These are phyloP conservation scores for Chaitophorus viminalis DNA, from an alignment of 2,888 invertebrate genomes.

Conservation along the genomic window DNA sequence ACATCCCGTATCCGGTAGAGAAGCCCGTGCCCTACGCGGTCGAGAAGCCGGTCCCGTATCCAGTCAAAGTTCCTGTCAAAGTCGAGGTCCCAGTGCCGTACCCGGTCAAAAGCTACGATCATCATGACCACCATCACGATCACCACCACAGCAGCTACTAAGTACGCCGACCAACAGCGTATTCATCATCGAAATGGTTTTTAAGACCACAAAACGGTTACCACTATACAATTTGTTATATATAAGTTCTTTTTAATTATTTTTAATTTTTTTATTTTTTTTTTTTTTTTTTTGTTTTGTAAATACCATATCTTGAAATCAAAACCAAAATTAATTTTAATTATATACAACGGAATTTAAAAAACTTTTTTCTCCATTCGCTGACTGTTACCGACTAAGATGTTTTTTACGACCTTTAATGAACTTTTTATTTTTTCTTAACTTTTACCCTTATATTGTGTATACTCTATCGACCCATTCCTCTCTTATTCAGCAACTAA, in stretches of 20 bases:
- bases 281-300: conserved; percentile 33
- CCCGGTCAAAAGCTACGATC: conserved; percentile 63
- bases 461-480: not conserved
- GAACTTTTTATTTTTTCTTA: conserved; percentile 36
- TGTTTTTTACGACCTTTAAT: conserved; percentile 40
- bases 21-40: conserved; percentile 77
- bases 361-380: conserved; percentile 11
- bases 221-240: conserved; percentile 14
- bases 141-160: conserved; percentile 54
- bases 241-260: conserved; percentile 11
- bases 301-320: conserved; percentile 15
- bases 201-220: not conserved
- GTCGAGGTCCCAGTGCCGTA: conserved; percentile 64
- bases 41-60: conserved; percentile 75
- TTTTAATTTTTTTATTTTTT: conserved; percentile 21
- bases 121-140: conserved; percentile 28
- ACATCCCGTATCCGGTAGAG: conserved; percentile 74
- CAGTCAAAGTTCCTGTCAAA: conserved; percentile 76
- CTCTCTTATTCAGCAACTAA: not conserved
- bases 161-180: not conserved
- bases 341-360: conserved; percentile 18
- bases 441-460: not conserved
- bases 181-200: not conserved
- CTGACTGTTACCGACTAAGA: conserved; percentile 27
- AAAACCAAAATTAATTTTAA: conserved; percentile 49